These are phyloP conservation scores for Circaetus gallicus DNA, from an alignment of 2,113 vertebrate species.

Conservation along the genomic window DNA sequence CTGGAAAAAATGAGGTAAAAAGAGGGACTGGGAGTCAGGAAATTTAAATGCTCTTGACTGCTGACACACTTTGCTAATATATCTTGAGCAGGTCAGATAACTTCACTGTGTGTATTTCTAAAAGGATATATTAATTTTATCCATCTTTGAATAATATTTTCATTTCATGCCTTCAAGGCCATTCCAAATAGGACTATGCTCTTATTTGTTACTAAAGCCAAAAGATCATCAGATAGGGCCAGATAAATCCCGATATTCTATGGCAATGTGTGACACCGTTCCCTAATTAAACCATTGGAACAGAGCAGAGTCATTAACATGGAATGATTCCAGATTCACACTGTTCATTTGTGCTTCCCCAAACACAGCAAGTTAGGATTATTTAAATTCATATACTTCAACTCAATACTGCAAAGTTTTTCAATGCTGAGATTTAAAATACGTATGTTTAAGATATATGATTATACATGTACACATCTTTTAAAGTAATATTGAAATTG, in stretches of 20 bases:
- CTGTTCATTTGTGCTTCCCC: background rate
- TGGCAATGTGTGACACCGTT: background rate
- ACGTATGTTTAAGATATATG: background rate
- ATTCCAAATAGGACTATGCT: background rate
- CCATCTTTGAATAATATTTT: background rate
- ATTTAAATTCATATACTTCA: background rate
- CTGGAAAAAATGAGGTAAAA: background rate
- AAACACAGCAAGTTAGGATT: background rate
- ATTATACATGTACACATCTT: background rate
- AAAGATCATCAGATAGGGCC: background rate
- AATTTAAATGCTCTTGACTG: background rate
- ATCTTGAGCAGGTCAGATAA: background rate
- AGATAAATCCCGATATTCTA: background rate
- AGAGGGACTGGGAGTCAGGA: background rate
- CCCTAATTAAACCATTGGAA: background rate
- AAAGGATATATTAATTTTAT: background rate
- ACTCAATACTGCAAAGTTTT: background rate
- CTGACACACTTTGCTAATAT: background rate
- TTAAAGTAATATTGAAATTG: slow-evolving; percentile 65
- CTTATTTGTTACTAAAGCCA: background rate
- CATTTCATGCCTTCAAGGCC: background rate
- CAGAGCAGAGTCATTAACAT: background rate
- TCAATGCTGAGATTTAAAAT: background rate
- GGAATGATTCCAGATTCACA: background rate
- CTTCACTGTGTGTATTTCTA: background rate